These are phyloP conservation scores for Drosophila pseudotalamancana DNA, from an alignment of 2,888 invertebrate genomes.

Conservation along the genomic window DNA sequence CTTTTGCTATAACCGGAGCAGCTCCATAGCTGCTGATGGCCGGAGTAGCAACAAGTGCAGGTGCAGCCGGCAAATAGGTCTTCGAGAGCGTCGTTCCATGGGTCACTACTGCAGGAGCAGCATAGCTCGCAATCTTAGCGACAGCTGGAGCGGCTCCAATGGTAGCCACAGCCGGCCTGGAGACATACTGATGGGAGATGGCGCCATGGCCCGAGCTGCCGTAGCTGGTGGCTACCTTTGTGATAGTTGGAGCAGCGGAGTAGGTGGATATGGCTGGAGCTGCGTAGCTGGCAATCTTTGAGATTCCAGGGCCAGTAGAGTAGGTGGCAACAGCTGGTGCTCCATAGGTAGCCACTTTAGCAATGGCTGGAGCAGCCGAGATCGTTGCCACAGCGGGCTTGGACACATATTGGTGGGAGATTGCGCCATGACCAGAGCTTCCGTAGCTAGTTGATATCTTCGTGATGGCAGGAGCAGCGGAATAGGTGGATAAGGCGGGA, in stretches of 20 bases:
- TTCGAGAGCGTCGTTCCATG: constrained; percentile 34
- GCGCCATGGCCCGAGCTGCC: constrained; percentile 10
- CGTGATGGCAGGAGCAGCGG: constrained; percentile 45
- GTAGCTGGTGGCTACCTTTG: constrained; percentile 57
- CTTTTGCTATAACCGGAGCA: constrained; percentile 40
- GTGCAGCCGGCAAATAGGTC: constrained; percentile 46
- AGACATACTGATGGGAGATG: constrained; percentile 28
- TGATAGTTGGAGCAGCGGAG: constrained; percentile 45
- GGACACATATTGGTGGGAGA: constrained; percentile 37
- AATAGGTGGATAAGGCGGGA: constrained; percentile 52
- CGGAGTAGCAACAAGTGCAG: constrained; percentile 46
- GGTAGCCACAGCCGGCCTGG: constrained; percentile 41
- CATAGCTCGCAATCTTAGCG: constrained; percentile 33
- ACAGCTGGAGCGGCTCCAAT: constrained; percentile 25
- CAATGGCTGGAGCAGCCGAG: constrained; percentile 28
- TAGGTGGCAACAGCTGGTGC: constrained; percentile 44
- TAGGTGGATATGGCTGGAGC: constrained; percentile 51
- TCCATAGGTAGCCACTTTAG: constrained; percentile 54
- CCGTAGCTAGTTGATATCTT: constrained; percentile 57
- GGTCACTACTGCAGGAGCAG: constrained; percentile 73
- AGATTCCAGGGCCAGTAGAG: constrained; percentile 38
- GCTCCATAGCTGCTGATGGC: constrained; percentile 60
- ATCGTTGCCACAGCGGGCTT: constrained; percentile 69
- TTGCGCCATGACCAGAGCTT: constrained; percentile 12
- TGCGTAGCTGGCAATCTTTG: constrained; percentile 50